A percentile compares a stretch with the other conserved stretches of the same genome.
Conservation (phyloP, 2,113 vertebrate genomes). For the Dipodomys stephensi region DNA sequence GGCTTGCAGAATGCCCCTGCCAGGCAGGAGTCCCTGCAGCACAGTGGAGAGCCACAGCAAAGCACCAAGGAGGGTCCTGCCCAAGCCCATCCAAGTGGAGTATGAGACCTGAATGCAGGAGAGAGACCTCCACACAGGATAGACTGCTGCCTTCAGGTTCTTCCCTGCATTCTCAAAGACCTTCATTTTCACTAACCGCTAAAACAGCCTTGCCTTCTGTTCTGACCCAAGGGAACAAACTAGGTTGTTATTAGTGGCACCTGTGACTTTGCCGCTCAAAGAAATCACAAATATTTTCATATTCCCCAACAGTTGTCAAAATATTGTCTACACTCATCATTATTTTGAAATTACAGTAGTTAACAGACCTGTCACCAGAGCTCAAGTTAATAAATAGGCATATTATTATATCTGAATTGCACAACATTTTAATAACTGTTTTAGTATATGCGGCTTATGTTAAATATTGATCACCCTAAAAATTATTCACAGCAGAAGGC, state of each 20-base stretch:
- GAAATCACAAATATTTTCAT: constrained; percentile 52
- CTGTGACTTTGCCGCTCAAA: not conserved
- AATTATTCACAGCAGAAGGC: not conserved
- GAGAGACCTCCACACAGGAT: not conserved
- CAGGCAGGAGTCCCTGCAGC: not conserved
- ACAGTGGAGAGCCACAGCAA: not conserved
- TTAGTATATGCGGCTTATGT: not conserved
- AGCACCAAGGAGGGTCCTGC: not conserved
- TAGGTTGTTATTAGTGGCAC: not conserved
- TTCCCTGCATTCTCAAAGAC: not conserved
- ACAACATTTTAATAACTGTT: constrained; percentile 27
- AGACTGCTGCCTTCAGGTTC: not conserved
- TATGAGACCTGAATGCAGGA: not conserved
- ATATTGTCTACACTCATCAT: constrained; percentile 27
- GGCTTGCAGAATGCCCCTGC: not conserved
- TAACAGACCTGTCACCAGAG: not conserved
- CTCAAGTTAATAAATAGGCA: constrained; percentile 10
- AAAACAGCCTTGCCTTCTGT: not conserved
- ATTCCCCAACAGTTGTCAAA: constrained; percentile 28
- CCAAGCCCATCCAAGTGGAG: not conserved
- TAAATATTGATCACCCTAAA: constrained; percentile 22
- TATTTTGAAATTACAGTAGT: constrained; percentile 12
- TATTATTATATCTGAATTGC: not conserved
- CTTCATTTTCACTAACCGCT: constrained; percentile 9
- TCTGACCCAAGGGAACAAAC: not conserved